These are phyloP conservation scores for Crambe crambe DNA, from an alignment of 37 sponge, comb jelly and placozoan species.

Conservation along the genomic window DNA sequence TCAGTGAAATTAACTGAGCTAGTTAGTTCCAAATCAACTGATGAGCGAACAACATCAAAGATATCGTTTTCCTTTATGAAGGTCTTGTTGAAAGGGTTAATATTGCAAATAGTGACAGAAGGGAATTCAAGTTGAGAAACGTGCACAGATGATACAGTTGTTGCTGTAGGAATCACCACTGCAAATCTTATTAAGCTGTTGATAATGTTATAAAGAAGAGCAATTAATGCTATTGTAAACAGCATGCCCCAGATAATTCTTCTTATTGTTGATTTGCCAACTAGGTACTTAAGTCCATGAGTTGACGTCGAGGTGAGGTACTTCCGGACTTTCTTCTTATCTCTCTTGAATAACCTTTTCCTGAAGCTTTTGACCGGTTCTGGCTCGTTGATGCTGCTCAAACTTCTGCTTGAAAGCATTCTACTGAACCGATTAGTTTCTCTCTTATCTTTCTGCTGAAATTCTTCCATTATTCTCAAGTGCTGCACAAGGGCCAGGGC, in stretches of 20 bases:
- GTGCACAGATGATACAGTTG: constrained; percentile 12
- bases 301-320: constrained; percentile 34
- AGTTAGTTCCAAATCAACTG: not conserved
- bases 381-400: not conserved
- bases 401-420: too few relatives aligned
- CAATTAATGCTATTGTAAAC: constrained; percentile 3
- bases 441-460: too few relatives aligned
- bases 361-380: not conserved
- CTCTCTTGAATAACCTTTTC: constrained; percentile 6
- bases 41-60: not conserved
- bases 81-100: constrained; percentile 5
- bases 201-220: constrained; percentile 15
- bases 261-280: constrained; percentile 39
- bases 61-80: constrained; percentile 29
- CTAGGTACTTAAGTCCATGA: constrained; percentile 46
- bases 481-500: too few relatives aligned
- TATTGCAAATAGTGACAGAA: constrained; percentile 48
- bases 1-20: not conserved
- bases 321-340: constrained; percentile 30
- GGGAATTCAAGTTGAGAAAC: constrained; percentile 15
- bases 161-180: constrained; percentile 21
- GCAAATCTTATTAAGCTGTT: constrained; percentile 1
- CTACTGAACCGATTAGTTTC: too few relatives aligned
- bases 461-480: too few relatives aligned
- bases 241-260: constrained; percentile 44